A percentile compares a stretch with the other conserved stretches of the same genome.
Evolutionary conservation across 2,797 vertebrate species (phyloP).

Genomic region (Petrocephalus sullivani): DNA sequence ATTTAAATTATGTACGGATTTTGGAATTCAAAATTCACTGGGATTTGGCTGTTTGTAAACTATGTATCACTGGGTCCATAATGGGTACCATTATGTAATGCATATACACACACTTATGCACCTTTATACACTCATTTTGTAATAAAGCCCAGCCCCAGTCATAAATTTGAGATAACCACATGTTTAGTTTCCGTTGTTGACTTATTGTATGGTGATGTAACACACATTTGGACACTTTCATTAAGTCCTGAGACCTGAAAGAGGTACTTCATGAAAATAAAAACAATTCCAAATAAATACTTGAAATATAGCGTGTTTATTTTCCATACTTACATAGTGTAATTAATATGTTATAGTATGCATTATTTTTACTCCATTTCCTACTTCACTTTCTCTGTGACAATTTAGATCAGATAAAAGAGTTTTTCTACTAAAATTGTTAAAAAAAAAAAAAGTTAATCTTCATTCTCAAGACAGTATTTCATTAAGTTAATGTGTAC

Average conservation of each 20-base stretch:
- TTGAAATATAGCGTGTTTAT: neutral
- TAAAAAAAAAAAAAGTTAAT: no score
- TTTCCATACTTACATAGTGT: neutral
- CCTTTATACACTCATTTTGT: neutral
- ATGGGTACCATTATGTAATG: neutral
- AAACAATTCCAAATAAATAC: neutral
- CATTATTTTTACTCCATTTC: neutral
- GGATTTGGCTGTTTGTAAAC: slow-evolving; percentile 23
- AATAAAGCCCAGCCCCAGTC: neutral
- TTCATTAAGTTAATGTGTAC: neutral
- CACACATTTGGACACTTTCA: neutral
- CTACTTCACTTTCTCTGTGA: neutral
- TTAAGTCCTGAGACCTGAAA: neutral
- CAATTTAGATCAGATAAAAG: neutral
- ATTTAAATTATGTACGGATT: slow-evolving; percentile 26
- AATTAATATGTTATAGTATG: neutral
- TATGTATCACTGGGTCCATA: neutral
- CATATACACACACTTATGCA: neutral
- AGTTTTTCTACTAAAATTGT: neutral
- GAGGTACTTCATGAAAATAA: neutral
- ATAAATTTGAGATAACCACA: neutral
- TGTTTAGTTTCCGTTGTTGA: neutral
- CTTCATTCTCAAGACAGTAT: neutral
- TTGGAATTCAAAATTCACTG: slow-evolving; percentile 26
- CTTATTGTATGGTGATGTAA: neutral